Conservation (phyloP, 2,113 vertebrate genomes). For the Saguinus imperator region DNA sequence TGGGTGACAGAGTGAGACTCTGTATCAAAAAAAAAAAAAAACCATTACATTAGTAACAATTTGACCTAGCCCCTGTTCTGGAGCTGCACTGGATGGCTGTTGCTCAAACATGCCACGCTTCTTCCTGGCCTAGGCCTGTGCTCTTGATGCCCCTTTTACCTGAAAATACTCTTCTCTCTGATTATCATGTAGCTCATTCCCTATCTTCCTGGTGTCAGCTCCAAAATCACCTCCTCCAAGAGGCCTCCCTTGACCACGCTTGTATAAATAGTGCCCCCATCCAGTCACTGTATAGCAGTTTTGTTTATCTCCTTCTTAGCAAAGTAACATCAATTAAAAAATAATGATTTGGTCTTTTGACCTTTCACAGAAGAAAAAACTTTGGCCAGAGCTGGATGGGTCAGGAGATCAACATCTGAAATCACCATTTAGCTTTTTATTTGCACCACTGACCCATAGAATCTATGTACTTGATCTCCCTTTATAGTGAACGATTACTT, state of each 20-base stretch:
- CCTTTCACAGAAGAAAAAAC: slow-evolving; percentile 2
- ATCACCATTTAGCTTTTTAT: slow-evolving; percentile 9
- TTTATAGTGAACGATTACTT: not conserved
- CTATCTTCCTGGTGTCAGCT: not conserved
- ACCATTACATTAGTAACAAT: not conserved
- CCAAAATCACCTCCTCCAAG: not conserved
- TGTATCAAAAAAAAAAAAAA: too few relatives aligned
- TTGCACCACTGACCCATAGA: not conserved
- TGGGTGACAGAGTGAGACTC: too few relatives aligned
- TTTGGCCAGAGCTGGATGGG: not conserved
- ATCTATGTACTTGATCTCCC: not conserved
- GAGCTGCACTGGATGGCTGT: not conserved
- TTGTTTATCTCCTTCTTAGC: not conserved
- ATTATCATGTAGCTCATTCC: not conserved
- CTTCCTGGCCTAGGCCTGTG: not conserved
- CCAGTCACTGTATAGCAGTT: not conserved
- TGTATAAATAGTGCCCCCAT: not conserved
- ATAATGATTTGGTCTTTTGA: slow-evolving; percentile 3
- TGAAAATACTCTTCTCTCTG: not conserved
- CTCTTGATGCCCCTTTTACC: not conserved
- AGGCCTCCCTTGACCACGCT: not conserved
- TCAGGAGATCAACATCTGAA: slow-evolving; percentile 23
- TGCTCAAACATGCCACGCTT: not conserved
- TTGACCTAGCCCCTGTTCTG: not conserved
- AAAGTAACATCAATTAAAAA: not conserved